These are phyloP conservation scores for Eurypyga helias DNA, from an alignment of 2,113 vertebrate genomes.

Conservation along the genomic window DNA sequence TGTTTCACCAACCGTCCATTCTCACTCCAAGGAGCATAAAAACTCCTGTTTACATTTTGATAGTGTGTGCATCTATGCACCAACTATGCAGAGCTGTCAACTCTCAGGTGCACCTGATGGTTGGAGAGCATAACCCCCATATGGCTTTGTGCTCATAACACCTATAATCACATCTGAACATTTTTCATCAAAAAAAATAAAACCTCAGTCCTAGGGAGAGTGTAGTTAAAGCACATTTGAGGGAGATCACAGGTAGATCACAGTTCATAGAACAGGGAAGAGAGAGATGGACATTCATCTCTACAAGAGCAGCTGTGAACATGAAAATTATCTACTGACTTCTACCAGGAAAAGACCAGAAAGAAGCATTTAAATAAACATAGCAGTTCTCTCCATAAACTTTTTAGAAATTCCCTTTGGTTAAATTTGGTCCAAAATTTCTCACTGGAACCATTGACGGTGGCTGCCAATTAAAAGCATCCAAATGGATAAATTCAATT, in stretches of 20 bases:
- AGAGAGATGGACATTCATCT: not conserved
- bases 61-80: rapidly evolving
- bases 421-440: not conserved
- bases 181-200: not conserved
- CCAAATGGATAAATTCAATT: not conserved
- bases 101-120: not conserved
- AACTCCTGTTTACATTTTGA: not conserved
- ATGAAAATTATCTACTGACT: not conserved
- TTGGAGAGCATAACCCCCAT: rapidly evolving
- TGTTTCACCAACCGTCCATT: not conserved
- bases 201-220: not conserved
- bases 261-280: not conserved
- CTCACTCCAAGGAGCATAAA: not conserved
- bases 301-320: not conserved
- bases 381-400: not conserved
- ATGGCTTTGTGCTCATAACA: not conserved
- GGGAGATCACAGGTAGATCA: not conserved
- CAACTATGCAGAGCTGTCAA: not conserved
- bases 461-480: not conserved
- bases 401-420: not conserved
- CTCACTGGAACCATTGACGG: not conserved
- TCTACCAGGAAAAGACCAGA: not conserved
- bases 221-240: not conserved
- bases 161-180: not conserved
- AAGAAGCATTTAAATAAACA: not conserved